Evolutionary conservation across 2,797 vertebrate species (phyloP).

Genomic region (Heterohyrax brucei): DNA sequence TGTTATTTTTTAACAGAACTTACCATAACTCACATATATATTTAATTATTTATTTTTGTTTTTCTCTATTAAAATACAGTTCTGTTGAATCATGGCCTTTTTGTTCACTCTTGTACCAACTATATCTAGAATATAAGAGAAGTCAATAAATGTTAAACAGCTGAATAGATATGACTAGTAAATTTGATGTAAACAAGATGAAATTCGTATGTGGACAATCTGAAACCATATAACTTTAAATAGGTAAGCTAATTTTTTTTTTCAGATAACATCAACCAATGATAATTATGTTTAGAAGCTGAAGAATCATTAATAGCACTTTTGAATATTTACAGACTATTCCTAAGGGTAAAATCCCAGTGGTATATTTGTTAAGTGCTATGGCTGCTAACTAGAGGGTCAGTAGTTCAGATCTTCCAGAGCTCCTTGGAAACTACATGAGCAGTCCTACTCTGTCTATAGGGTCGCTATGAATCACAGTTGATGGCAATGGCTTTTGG

Average conservation of each 20-base stretch:
- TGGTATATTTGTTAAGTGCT: no score
- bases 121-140: background rate
- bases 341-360: background rate
- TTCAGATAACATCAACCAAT: background rate
- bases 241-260: background rate
- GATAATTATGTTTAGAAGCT: background rate
- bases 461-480: no score
- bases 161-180: background rate
- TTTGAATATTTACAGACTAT: background rate
- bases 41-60: background rate
- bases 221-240: background rate
- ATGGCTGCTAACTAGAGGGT: no score
- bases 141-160: background rate
- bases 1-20: conserved; percentile 26
- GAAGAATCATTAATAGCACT: background rate
- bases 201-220: conserved; percentile 9
- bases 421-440: no score
- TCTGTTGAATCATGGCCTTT: background rate
- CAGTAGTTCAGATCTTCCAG: no score
- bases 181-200: conserved; percentile 31
- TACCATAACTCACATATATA: background rate
- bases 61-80: background rate
- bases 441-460: no score
- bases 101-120: background rate
- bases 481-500: no score